Evolutionary conservation across 2,113 vertebrate genomes (phyloP), one percentile per base, ranked within the genome.

Genomic region (Cavia porcellus): DNA sequence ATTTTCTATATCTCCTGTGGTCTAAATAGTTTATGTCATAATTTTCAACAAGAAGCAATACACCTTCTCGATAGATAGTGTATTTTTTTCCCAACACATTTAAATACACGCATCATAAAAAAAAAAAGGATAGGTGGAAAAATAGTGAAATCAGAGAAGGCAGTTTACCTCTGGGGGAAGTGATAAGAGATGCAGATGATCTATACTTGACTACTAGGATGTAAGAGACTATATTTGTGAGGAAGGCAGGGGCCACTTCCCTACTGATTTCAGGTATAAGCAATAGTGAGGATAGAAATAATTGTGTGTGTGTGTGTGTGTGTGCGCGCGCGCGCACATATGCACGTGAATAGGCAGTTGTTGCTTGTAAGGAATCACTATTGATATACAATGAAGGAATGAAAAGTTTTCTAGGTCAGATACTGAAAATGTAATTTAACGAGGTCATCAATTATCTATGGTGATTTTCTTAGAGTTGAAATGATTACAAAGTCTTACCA

Each of bases 401-500:
- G 57, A 72, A 84, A 93, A 81, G 62, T 30, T 89, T 91, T 93
- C 86, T 89, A 84, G 64, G 35, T 85, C 57, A 96, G 80, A 86
- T 70, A 83, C 82, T 72, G 86, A 96, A 95, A 80, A 59, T 42
- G 32, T 8, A 42, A 83, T 47, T 45, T 83, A 38, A 28, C 66
- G 66, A 13, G 70, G n/a, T 19, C n/a, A n/a, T 77, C 7, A 55
- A 62, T 42, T 3, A 88, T 4, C 4, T 42, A 62, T 2, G 24
- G 81, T 9, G 72, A 75, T 82, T 91, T 92, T 72, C 86, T 94
- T 82, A 62, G 47, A 85, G 50, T 50, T 81, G 81, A 97, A 92
- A 75, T 8, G 72, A 45, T 9, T 77, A 6, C 47, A 32, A n/a
- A 93, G 90, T 97, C 99, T 99, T 99, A 99, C 99, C 99, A 99